These are phyloP conservation scores for Adineta ricciae DNA, from an alignment of 2,888 invertebrate species.

Conservation along the genomic window DNA sequence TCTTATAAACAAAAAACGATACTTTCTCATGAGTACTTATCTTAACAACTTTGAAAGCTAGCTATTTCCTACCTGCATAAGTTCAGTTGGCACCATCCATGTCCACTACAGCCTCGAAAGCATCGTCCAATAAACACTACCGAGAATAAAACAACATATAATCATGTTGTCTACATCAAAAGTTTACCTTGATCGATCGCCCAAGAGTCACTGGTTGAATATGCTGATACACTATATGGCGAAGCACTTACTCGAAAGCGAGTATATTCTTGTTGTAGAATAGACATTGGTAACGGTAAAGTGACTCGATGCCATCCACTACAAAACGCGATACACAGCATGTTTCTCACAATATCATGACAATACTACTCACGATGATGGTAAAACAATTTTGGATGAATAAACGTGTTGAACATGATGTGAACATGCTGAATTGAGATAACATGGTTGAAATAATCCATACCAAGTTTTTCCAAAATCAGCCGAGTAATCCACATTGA, in stretches of 20 bases:
- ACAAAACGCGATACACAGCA: not conserved
- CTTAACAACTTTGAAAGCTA: not conserved
- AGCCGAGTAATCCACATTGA: not conserved
- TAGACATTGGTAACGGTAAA: not conserved
- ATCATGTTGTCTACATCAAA: not conserved
- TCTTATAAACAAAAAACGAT: not conserved
- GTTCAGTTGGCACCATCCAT: not conserved
- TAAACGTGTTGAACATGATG: not conserved
- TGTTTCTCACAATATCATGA: too few relatives aligned
- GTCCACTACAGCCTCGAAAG: not conserved
- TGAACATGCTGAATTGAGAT: not conserved
- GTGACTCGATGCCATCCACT: slow-evolving; percentile 5
- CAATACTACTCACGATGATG: not conserved
- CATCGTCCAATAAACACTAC: slow-evolving; percentile 6
- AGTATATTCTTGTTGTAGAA: not conserved
- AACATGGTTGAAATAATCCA: not conserved
- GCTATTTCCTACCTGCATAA: not conserved
- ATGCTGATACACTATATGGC: not conserved
- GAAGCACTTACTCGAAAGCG: not conserved
- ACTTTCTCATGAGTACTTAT: too few relatives aligned
- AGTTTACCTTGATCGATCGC: not conserved
- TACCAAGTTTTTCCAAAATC: not conserved
- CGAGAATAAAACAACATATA: not conserved
- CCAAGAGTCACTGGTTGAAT: not conserved
- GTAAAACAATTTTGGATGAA: not conserved